Base-by-base conservation (phyloP, 1,140 invertebrate species). In the Apocrypta bakeri region DNA sequence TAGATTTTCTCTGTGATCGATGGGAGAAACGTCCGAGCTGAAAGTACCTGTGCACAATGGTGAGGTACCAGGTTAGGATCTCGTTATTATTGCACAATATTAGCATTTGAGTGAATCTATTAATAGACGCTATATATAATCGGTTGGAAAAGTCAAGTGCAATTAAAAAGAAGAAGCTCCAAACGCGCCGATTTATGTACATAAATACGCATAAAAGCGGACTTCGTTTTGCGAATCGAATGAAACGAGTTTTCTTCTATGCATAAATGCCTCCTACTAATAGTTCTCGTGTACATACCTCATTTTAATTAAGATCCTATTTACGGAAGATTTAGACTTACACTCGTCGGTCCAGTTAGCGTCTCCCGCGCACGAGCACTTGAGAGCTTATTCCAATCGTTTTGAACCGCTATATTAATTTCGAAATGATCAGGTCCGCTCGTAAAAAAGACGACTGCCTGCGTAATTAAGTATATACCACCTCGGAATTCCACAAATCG, bases 261-360 rank as follows among this genome's bases (percentile, higher is more conserved):
- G 33, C 9, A 37, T 4, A 37, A 9, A 37, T 9, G 33, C 33
- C 33, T 37, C 33, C 3, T n/a, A 17, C 21, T 21, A 56, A 61
- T 48, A 71, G 14, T 66, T 7, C 17, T n/a, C 24, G 21, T 29
- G 29, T 29, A 68, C 48, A n/a, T 24, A 78, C 29, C 37, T 68
- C 24, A 29, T 42, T 64, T 68, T 78, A 78, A 78, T 78, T 66
- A 68, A 78, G 66, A 78, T 42, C 37, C 42, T 78, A 78, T 68
- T 78, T 42, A 8, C 14, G n/a, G 61, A 17, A 56, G 71, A 27
- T 37, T 17, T 24, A 61, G 17, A 40, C 17, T 2, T 17, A 21
- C 48, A 56, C 48, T 56, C 48, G 48, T 56, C 48, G 17, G 48
- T 56, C 48, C 48, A 56, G 48, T 56, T 56, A 56, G 48, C 48